These are phyloP conservation scores for Hypsopygia costalis DNA, from an alignment of 2,888 invertebrate species.

Conservation along the genomic window DNA sequence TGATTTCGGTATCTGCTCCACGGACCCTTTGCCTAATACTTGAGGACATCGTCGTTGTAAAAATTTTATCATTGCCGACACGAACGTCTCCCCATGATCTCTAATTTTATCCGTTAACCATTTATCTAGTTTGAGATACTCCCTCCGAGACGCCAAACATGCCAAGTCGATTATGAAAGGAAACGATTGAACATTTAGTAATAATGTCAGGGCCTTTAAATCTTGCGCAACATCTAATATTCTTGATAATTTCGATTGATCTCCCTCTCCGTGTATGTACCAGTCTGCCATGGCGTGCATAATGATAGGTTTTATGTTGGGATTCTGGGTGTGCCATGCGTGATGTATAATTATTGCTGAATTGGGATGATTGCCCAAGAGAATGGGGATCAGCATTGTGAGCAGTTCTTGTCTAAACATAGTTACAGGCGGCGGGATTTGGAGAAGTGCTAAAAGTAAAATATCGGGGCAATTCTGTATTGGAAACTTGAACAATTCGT, in stretches of 20 bases:
- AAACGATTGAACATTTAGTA: constrained; percentile 94
- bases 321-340: constrained; percentile 94
- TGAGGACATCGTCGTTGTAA: constrained; percentile 94
- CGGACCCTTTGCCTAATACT: constrained; percentile 87
- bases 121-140: constrained; percentile 98
- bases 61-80: constrained; percentile 92
- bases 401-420: constrained; percentile 92
- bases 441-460: constrained; percentile 92
- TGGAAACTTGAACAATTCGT: constrained; percentile 95
- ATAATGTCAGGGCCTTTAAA: constrained; percentile 92
- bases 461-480: constrained; percentile 97
- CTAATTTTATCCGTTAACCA: constrained; percentile 98
- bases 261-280: constrained; percentile 95
- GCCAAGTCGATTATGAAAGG: constrained; percentile 99
- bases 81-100: constrained; percentile 96
- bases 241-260: constrained; percentile 95
- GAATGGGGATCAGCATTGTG: constrained; percentile 93
- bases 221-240: constrained; percentile 99
- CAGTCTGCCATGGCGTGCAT: constrained; percentile 99
- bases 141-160: constrained; percentile 96
- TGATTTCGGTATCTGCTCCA: constrained; percentile 90
- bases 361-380: constrained; percentile 97
- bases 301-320: constrained; percentile 88
- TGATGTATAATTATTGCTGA: constrained; percentile 97
- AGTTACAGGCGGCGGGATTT: constrained; percentile 90